Conservation (phyloP, 2,797 vertebrate genomes). For the Coendou prehensilis region DNA sequence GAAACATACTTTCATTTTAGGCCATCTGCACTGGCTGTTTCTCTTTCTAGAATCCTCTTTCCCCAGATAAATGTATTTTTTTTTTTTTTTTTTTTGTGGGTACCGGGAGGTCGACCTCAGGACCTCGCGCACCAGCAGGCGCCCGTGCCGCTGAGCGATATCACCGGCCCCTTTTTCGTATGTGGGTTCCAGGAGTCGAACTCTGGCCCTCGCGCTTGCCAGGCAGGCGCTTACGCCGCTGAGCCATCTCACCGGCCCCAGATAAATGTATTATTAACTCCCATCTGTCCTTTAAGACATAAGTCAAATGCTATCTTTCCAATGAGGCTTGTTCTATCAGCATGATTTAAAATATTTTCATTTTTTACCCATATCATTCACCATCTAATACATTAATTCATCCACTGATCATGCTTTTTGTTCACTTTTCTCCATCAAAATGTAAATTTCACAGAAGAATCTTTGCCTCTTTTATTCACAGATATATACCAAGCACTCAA, state of each 20-base stretch:
- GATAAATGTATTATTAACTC: conserved; percentile 1
- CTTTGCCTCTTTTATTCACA: conserved; percentile 53
- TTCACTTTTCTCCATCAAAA: conserved; percentile 48
- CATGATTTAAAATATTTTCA: conserved; percentile 18
- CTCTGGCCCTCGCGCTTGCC: too few species aligned
- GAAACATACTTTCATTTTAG: not conserved
- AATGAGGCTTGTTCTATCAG: not conserved
- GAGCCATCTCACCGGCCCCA: too few species aligned
- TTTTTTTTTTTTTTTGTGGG: too few species aligned
- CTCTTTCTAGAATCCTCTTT: conserved; percentile 49
- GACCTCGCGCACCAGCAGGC: too few species aligned
- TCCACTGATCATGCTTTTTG: conserved; percentile 21
- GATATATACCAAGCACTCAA: conserved; percentile 1
- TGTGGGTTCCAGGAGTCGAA: too few species aligned
- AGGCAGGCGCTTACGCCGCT: too few species aligned
- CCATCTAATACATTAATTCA: not conserved
- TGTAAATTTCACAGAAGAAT: conserved; percentile 39
- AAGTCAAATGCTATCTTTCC: conserved; percentile 50
- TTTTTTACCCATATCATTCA: not conserved
- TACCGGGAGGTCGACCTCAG: too few species aligned
- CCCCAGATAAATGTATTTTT: not conserved
- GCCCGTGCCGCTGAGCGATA: too few species aligned
- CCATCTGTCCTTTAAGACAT: conserved; percentile 37
- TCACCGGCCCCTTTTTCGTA: too few species aligned
- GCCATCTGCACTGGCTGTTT: not conserved